Conservation (phyloP, 1,140 invertebrate species). For the Panulirus ornatus region DNA sequence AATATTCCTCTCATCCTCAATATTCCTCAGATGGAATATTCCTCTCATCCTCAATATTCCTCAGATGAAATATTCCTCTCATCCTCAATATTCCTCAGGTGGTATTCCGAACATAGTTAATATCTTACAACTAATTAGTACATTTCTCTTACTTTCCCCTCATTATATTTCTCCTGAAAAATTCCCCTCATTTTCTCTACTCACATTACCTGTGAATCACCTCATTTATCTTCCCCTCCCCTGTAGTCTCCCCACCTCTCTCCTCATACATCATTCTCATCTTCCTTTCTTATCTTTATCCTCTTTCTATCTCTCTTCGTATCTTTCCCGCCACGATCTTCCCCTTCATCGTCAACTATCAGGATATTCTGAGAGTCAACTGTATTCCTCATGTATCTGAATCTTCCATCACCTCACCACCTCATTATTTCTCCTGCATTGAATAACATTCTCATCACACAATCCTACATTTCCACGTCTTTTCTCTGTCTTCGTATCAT, state of each 20-base stretch:
- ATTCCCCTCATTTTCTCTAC: too few relatives aligned
- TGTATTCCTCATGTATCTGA: neutral
- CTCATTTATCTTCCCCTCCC: too few relatives aligned
- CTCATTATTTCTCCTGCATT: neutral
- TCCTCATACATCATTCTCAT: neutral
- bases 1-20: too few relatives aligned
- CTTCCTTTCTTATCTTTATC: neutral
- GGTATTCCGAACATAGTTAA: too few relatives aligned
- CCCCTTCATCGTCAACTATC: neutral
- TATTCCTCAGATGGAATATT: too few relatives aligned
- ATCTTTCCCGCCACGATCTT: neutral
- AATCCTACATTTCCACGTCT: neutral
- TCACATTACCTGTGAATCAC: too few relatives aligned
- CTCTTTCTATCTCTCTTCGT: conserved; percentile 3
- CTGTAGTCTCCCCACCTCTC: neutral
- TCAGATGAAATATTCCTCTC: too few relatives aligned
- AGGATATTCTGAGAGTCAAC: neutral
- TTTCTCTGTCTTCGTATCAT: neutral
- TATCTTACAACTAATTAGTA: too few relatives aligned
- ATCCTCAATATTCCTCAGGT: too few relatives aligned
- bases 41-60: too few relatives aligned
- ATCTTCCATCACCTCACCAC: neutral
- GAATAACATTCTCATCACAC: too few relatives aligned
- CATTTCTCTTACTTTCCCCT: neutral
- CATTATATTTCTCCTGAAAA: too few relatives aligned